Base-by-base conservation (phyloP, 2,888 invertebrate species). In the Rhogogaster chlorosoma region DNA sequence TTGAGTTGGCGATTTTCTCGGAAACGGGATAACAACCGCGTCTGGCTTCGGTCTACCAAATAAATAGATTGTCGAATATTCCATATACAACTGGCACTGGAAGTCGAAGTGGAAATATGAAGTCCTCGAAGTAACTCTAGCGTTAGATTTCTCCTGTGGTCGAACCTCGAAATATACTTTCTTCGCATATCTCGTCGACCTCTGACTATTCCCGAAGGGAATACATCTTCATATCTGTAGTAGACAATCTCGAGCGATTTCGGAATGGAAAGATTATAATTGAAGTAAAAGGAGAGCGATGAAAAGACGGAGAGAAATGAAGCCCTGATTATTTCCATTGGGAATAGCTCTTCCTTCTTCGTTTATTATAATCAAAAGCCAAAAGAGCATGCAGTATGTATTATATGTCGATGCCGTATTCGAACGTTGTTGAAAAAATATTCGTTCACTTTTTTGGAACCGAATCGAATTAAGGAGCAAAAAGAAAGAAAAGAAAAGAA, bases 91-190 rank as follows among this genome's bases (percentile, higher is more conserved):
- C 29, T 29, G 22, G 32, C n/a, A 53, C 53, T n/a, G 53, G 53
- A 45, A 45, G 12, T 45, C 12, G n/a, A 75, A 45, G 5, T 64
- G 36, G 36, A 38, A 71, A 75, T 36, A 36, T 42, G 29, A 73
- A 73, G 38, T 73, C 42, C 71, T 73, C 71, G 42, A 73, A 73
- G 42, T 73, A 73, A n/a, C 38, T 73, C 38, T 73, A 42, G 22
- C 71, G 38, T 73, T 42, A 73, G 71, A 73, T 73, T 73, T 73
- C 71, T 73, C 71, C 42, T 42, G 71, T 73, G 71, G 71, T 73
- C 42, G 10, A 42, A n/a, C 67, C 53, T 12, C 67, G 67, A 32
- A 67, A 67, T 32, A 67, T 18, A 32, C 67, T 67, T 32, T 67
- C 71, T 42, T 73, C 71, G 1, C 42, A 15, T 73, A 6, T 15